These are phyloP conservation scores for Sepioteuthis lessoniana DNA, from an alignment of 2,888 invertebrate genomes.

Conservation along the genomic window DNA sequence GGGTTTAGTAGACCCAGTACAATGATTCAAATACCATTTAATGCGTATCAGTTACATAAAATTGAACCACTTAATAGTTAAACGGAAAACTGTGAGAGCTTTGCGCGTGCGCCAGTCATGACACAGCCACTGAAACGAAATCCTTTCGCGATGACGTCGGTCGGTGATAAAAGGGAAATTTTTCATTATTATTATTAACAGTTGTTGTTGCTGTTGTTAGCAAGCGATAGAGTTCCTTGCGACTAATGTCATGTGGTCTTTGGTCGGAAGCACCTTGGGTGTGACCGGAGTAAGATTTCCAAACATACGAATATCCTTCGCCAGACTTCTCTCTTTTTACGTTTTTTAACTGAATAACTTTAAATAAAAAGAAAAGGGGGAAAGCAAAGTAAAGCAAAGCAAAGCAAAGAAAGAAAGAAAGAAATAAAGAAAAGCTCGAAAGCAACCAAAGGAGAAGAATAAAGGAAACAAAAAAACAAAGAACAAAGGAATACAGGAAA, in stretches of 20 bases:
- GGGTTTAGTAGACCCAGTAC: too few relatives aligned
- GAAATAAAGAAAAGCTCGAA: too few relatives aligned
- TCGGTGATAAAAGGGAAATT: too few relatives aligned
- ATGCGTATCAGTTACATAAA: too few relatives aligned
- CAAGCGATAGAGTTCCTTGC: not conserved
- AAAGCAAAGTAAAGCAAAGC: not conserved
- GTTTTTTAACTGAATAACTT: not conserved
- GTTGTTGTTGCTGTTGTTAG: not conserved
- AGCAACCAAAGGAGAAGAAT: not conserved
- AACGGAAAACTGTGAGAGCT: too few relatives aligned
- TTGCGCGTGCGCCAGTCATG: too few relatives aligned
- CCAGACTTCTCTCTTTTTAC: not conserved
- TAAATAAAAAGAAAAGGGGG: too few relatives aligned
- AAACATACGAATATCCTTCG: not conserved
- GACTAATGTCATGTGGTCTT: not conserved
- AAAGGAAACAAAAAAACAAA: not conserved
- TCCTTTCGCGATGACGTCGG: too few relatives aligned
- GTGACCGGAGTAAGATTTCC: not conserved
- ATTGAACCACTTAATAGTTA: too few relatives aligned
- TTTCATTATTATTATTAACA: too few relatives aligned
- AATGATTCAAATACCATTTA: too few relatives aligned
- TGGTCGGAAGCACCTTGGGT: not conserved
- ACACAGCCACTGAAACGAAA: too few relatives aligned
- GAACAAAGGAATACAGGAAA: not conserved
- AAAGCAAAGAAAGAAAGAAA: not conserved